Base-by-base conservation (phyloP, 1,140 invertebrate species). In the Drosophila chauvacae region DNA sequence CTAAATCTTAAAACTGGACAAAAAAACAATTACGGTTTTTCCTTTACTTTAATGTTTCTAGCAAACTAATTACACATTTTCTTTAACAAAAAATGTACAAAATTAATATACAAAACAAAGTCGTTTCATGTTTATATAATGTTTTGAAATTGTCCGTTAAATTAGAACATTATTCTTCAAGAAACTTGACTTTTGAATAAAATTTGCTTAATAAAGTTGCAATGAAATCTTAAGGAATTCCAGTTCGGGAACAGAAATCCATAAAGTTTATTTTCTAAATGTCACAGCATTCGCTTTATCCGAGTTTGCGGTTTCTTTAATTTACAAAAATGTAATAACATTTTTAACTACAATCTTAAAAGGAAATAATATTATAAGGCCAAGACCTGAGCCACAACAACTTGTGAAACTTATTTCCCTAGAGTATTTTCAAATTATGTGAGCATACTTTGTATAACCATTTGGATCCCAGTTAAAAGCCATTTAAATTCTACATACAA, bases 261-360 rank as follows among this genome's bases (percentile, higher is more conserved):
- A 56, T 56, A 55, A 55, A 55, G 53, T 56, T 39, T 23, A 39
- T 56, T 39, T 55, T 56, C 9, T 23, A 56, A 56, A 55, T 56
- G 53, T 56, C 53, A 56, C 14, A 11, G 14, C 33, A 20, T 55
- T 55, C 3, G 7, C 30, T 37, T 35, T 16, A 28, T 14, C 16
- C 18, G 28, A 7, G 28, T 7, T 51, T 23, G 14, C 4, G 14
- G 14, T 39, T 20, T 39, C 5, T 7, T 56, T 56, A 56, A 37
- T n/a, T 23, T n/a, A 39, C 14, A 1, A n/a, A 39, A 39, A 56
- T 56, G 11, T 2, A 35, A 35, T 23, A 55, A 23, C 33, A 55
- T 37, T 0, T 39, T 56, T 26, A 55, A 16, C 4, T 55, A 1
- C 18, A 23, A 11, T 16, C 20, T 35, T 23, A 39, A 37, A 37